Percentiles rank a stretch among this genome's conserved stretches.
These are phyloP conservation scores for Tinamus guttatus DNA, from an alignment of 2,113 vertebrate species.

Conservation along the genomic window DNA sequence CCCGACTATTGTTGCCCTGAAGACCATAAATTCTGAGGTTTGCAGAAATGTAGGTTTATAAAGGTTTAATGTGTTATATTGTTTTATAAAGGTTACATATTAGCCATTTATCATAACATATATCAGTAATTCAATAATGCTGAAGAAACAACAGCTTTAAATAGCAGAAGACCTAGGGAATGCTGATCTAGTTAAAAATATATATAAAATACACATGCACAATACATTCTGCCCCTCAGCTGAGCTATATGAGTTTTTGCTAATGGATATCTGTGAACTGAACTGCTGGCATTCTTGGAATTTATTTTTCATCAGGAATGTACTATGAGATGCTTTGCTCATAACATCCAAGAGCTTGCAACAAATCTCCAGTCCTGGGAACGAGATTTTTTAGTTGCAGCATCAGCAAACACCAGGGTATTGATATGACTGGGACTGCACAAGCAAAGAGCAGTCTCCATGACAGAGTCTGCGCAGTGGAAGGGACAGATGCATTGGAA, in stretches of 20 bases:
- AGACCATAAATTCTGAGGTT: not conserved
- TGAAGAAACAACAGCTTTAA: not conserved
- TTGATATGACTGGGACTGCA: accelerated
- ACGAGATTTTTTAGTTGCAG: not conserved
- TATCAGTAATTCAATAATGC: not conserved
- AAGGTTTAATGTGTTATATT: not conserved
- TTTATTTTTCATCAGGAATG: not conserved
- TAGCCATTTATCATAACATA: not conserved
- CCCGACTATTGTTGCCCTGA: not conserved
- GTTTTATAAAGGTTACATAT: not conserved
- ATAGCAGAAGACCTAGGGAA: not conserved
- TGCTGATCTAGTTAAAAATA: not conserved
- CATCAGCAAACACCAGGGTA: not conserved
- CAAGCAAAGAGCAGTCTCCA: not conserved
- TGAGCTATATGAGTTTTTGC: not conserved
- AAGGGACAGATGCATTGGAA: not conserved
- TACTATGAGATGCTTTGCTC: not conserved
- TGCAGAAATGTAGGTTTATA: not conserved
- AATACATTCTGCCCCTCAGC: not conserved
- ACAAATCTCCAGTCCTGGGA: not conserved
- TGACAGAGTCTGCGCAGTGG: not conserved
- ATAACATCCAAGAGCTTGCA: not conserved
- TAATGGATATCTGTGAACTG: not conserved
- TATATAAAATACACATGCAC: not conserved
- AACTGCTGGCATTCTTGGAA: not conserved